Conservation (phyloP, 2,888 invertebrate species). For the Nemotelus pantherinus region DNA sequence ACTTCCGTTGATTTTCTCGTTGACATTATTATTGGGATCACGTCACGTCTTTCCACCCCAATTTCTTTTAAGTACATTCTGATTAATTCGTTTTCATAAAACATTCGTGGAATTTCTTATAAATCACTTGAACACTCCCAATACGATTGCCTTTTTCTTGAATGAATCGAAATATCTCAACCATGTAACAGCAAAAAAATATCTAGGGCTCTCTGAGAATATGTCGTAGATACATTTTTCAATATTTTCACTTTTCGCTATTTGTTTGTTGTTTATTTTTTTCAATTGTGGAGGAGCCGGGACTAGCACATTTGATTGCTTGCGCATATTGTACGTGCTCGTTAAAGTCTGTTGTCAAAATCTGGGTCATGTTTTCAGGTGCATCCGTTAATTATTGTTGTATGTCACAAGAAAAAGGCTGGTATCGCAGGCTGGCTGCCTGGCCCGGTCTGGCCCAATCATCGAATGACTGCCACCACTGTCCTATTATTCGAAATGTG, state of each 20-base stretch:
- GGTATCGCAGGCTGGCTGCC: too few relatives aligned
- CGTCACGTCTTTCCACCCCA: too few relatives aligned
- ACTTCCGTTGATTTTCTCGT: too few relatives aligned
- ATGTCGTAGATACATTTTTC: slow-evolving; percentile 20
- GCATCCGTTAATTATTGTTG: slow-evolving; percentile 41
- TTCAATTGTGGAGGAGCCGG: not conserved
- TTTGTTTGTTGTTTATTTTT: not conserved
- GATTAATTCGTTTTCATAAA: too few relatives aligned
- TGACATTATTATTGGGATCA: too few relatives aligned
- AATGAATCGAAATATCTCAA: too few relatives aligned
- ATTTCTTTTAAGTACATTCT: too few relatives aligned
- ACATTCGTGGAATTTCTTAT: too few relatives aligned
- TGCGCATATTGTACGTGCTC: not conserved
- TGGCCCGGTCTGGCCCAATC: slow-evolving; percentile 3
- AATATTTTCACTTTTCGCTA: not conserved
- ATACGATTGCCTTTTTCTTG: too few relatives aligned
- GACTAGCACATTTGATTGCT: not conserved
- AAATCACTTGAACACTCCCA: too few relatives aligned
- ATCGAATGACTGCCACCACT: not conserved
- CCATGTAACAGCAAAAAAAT: too few relatives aligned
- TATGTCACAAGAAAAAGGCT: slow-evolving; percentile 16
- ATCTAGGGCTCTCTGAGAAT: not conserved
- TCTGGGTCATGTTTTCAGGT: slow-evolving; percentile 42
- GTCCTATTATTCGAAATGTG: too few relatives aligned
- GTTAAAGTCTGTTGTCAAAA: slow-evolving; percentile 8